Evolutionary conservation across 2,797 vertebrate species (phyloP), one percentile per base, ranked within the genome.

Genomic region (Paratrypauchen microcephalus): DNA sequence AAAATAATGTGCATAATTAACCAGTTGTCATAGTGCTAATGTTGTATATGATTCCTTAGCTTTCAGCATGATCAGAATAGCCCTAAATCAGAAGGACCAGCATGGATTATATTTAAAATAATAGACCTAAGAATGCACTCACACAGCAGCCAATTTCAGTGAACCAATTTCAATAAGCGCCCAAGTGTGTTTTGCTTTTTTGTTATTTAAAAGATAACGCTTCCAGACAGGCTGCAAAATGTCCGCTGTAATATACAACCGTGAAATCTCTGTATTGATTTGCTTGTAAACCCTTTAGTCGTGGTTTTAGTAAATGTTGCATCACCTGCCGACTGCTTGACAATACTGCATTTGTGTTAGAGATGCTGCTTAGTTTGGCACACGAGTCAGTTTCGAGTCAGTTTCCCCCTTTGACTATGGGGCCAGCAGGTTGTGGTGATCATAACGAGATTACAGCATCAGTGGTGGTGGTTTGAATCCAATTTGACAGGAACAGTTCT

Each of bases 401-500:
- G 62, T 60, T 5, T 18, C 63, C 41, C 70, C 68, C 68, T 75
- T 52, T 39, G 68, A 69, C 55, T 16, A 5, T 41, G 23, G 16
- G n/a, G 68, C 63, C n/a, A 50, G 47, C 68, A 60, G 68, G 61
- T 78, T 69, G 47, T 23, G 69, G 41, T 63, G 57, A 55, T 41
- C 23, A 52, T 57, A 23, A 32, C 74, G 63, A 57, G 83, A 79
- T 85, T 82, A 67, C 47, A 66, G 64, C 68, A 7, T 19, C 58
- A 60, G 30, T 65, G 65, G 77, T 15, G 45, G 50, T 56, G 72
- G 39, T 63, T 47, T 26, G 61, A 83, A 69, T 71, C 68, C 58
- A 72, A 71, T 71, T 73, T 78, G 80, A 82, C 77, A 45, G 77
- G 69, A 82, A 77, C 64, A 64, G 60, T 60, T 83, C 75, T 70